These are phyloP conservation scores for Manis crassicaudata DNA, from an alignment of 2,797 vertebrate genomes.

Conservation along the genomic window DNA sequence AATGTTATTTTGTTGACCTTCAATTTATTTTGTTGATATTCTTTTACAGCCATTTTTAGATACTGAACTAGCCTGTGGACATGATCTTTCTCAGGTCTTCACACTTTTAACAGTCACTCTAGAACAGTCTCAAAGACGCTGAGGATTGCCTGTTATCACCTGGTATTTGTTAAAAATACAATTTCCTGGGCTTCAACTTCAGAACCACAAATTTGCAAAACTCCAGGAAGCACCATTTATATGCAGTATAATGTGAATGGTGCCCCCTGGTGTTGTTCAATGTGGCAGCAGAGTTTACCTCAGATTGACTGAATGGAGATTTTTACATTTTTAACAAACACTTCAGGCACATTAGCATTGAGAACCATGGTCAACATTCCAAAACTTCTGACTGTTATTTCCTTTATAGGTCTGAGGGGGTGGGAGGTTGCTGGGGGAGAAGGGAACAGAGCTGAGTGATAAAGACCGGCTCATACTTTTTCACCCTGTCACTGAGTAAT, in stretches of 20 bases:
- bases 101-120: neutral
- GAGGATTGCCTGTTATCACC: neutral
- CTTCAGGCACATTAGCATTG: slow-evolving; percentile 50
- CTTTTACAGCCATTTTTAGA: neutral
- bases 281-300: neutral
- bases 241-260: slow-evolving; percentile 64
- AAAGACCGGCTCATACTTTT: slow-evolving; percentile 37
- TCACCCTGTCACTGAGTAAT: neutral
- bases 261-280: slow-evolving; percentile 76
- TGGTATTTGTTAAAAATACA: slow-evolving; percentile 58
- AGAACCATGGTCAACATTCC: slow-evolving; percentile 49
- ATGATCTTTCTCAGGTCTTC: neutral
- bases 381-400: slow-evolving; percentile 14
- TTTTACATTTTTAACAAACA: slow-evolving; percentile 66
- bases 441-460: neutral
- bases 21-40: neutral
- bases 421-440: neutral
- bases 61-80: neutral
- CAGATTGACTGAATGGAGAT: neutral
- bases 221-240: slow-evolving; percentile 73
- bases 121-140: neutral
- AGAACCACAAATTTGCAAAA: slow-evolving; percentile 60
- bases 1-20: neutral
- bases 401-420: neutral
- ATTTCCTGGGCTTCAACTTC: slow-evolving; percentile 62